Conservation (phyloP, 2,888 invertebrate species). For the Apantesis nais region DNA sequence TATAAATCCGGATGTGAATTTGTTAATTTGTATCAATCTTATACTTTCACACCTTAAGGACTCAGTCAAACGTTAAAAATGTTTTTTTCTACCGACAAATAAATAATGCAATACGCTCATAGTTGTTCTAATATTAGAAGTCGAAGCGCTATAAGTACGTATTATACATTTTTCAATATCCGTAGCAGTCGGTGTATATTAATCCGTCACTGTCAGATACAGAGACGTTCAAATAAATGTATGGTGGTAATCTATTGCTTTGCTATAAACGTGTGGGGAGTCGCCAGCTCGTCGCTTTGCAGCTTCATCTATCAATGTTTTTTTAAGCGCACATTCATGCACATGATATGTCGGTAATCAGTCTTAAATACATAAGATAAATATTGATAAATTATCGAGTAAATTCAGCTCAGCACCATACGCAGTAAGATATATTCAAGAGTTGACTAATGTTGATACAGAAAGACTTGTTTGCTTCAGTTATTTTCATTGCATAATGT, state of each 20-base stretch:
- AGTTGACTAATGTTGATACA: too few relatives aligned
- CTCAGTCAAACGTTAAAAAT: too few relatives aligned
- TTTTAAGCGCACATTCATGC: background rate
- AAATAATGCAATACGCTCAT: too few relatives aligned
- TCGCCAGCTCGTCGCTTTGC: slow-evolving; percentile 9
- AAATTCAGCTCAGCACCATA: too few relatives aligned
- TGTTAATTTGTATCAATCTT: too few relatives aligned
- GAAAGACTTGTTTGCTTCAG: too few relatives aligned
- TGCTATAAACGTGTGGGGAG: background rate
- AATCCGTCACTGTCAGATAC: slow-evolving; percentile 16
- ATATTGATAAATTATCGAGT: too few relatives aligned
- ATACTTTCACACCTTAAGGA: too few relatives aligned
- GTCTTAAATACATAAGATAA: background rate
- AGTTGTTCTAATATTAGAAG: background rate
- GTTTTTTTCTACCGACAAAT: too few relatives aligned
- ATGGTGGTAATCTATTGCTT: slow-evolving; percentile 19
- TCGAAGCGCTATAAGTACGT: background rate
- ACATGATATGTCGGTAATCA: background rate
- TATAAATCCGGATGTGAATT: too few relatives aligned
- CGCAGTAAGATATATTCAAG: too few relatives aligned
- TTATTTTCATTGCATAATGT: too few relatives aligned
- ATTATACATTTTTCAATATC: background rate
- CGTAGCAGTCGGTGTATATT: slow-evolving; percentile 2
- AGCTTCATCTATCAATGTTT: background rate
- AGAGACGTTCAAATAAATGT: slow-evolving; percentile 22